Evolutionary conservation across 2,888 invertebrate species (phyloP), one percentile per base, ranked within the genome.

Genomic region (Crepidodera aurea): DNA sequence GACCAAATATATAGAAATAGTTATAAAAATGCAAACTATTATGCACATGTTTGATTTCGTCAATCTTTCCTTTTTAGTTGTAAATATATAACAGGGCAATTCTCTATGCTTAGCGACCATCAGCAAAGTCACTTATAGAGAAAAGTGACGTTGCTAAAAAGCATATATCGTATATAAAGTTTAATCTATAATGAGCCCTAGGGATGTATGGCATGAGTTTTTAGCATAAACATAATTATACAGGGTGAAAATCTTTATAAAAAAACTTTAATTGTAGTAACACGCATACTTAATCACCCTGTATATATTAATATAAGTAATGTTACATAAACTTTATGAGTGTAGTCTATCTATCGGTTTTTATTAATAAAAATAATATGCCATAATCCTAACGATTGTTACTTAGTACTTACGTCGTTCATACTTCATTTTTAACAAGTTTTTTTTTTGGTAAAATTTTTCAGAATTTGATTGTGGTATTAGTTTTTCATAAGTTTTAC

Each of bases 71-170:
- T 64, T 65, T 61, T 54, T 68, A 55, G 54, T 63, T 53, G 58
- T 60, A 65, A 66, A 65, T 66, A 66, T 74, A 74, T 72, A 77
- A 77, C 78, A 79, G 78, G 79, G 78, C 80, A 80, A 80, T 80
- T 80, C 79, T 79, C 79, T 79, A 72, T 72, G 71, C 76, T 77
- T 78, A 72, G 70, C 78, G 72, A 73, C 70, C 66, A 65, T 48
- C 62, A 37, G 56, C 50, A 27, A 27, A 13, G 44, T 51, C 46
- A 62, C 65, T 59, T 55, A 57, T 32, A 16, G 25, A 50, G 53
- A 39, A 34, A 15, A 53, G 56, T 63, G 61, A 60, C 54, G 34
- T 53, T 59, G 60, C 63, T 65, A 60, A 59, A 51, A 18, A 54
- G 62, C 54, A 53, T 55, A 63, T 66, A 58, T 63, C 32, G 53